Evolutionary conservation across 1,140 invertebrate species (phyloP).

Genomic region (Panagrolaimus sp.): DNA sequence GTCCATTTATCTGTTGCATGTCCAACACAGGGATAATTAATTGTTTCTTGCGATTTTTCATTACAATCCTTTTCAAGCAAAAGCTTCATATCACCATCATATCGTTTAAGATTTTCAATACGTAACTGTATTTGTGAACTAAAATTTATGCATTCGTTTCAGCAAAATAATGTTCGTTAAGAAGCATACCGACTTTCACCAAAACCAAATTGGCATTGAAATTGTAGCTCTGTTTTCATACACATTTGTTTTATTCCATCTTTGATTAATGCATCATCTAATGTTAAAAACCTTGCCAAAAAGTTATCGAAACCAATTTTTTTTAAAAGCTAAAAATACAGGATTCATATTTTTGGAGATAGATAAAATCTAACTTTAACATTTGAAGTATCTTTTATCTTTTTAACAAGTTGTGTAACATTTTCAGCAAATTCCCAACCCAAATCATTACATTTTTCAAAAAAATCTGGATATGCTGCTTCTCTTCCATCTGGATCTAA

Average conservation of each 20-base stretch:
- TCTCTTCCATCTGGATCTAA: not conserved
- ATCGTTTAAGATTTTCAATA: not conserved
- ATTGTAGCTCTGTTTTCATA: not conserved
- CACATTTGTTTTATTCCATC: not conserved
- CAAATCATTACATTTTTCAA: slow-evolving; percentile 2
- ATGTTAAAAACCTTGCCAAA: not conserved
- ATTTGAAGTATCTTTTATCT: not conserved
- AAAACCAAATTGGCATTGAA: slow-evolving; percentile 5
- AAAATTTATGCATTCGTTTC: no score
- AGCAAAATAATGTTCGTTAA: no score
- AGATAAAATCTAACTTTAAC: not conserved
- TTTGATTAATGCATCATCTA: not conserved
- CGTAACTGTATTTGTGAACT: not conserved
- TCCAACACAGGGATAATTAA: slow-evolving; percentile 11
- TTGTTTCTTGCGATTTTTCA: not conserved
- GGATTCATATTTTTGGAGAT: not conserved
- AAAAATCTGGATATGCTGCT: not conserved
- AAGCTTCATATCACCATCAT: not conserved
- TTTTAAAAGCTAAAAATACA: not conserved
- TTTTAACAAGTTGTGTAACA: slow-evolving; percentile 1
- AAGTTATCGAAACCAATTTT: not conserved
- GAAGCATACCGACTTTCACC: no score
- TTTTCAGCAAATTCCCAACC: slow-evolving; percentile 5
- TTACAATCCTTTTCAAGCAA: slow-evolving; percentile 11
- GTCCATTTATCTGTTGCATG: not conserved